Conservation (phyloP, 2,888 invertebrate species). For the Magallana nippona region DNA sequence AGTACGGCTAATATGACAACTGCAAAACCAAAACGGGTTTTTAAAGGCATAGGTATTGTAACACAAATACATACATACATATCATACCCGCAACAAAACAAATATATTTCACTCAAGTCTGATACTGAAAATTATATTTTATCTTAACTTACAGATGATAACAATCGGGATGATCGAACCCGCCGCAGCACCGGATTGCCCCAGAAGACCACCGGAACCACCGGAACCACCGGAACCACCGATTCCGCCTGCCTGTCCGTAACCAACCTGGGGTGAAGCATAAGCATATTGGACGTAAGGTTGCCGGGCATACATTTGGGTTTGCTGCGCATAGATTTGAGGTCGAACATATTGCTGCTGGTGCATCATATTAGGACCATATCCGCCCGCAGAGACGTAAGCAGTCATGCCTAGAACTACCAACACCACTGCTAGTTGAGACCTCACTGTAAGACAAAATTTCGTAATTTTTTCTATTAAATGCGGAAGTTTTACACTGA, state of each 20-base stretch:
- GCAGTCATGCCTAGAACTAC: neutral
- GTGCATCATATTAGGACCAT: neutral
- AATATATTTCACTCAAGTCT: too few species aligned
- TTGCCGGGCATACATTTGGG: neutral
- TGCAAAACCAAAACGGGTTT: neutral
- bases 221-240: too few species aligned
- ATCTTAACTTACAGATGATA: neutral
- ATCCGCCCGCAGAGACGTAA: neutral
- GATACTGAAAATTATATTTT: neutral
- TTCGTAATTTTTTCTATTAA: too few species aligned
- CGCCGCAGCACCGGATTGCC: neutral
- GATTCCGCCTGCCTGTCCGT: too few species aligned
- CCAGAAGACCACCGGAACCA: neutral
- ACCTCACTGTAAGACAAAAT: too few species aligned
- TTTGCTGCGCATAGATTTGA: neutral
- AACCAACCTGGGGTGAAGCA: neutral
- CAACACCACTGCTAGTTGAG: neutral
- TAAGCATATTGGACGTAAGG: neutral
- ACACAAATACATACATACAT: too few species aligned
- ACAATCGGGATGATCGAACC: neutral
- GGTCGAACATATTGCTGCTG: neutral
- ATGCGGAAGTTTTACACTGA: too few species aligned
- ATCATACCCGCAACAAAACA: too few species aligned
- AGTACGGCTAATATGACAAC: neutral
- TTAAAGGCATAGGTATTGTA: too few species aligned